These are phyloP conservation scores for Sebastes taczanowskii DNA, from an alignment of 2,797 vertebrate genomes.

Conservation along the genomic window DNA sequence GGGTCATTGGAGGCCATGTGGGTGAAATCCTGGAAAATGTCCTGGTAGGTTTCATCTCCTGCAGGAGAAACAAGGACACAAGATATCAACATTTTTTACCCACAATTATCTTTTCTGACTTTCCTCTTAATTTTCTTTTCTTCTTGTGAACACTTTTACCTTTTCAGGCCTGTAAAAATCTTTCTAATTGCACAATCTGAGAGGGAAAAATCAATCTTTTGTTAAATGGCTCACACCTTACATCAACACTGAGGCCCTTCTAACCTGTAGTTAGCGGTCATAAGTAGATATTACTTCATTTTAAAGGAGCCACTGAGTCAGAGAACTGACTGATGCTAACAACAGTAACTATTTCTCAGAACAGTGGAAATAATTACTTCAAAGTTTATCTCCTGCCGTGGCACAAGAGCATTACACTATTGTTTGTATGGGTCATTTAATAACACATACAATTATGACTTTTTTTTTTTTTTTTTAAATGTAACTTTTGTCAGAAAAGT, in stretches of 20 bases:
- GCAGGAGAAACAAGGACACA: constrained; percentile 32
- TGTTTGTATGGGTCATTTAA: background rate
- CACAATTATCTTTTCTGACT: background rate
- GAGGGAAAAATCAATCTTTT: background rate
- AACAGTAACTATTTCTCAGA: background rate
- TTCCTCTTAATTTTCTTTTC: background rate
- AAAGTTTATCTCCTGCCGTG: background rate
- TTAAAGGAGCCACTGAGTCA: background rate
- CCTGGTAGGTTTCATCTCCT: constrained; percentile 98
- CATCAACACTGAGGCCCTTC: background rate
- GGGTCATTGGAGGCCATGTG: constrained; percentile 98
- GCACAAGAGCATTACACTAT: background rate
- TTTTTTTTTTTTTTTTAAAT: rapidly evolving
- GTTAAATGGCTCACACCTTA: background rate
- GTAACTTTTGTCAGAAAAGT: background rate
- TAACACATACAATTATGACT: background rate
- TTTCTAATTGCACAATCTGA: background rate
- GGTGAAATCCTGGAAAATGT: constrained; percentile 98
- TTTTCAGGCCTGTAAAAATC: background rate
- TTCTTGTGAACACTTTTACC: background rate
- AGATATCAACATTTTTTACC: background rate
- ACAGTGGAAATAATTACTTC: background rate
- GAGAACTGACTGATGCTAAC: background rate
- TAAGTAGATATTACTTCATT: background rate
- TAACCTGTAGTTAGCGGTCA: background rate